Base-by-base conservation (phyloP, 1,140 invertebrate genomes). In the Belonocnema kinseyi region DNA sequence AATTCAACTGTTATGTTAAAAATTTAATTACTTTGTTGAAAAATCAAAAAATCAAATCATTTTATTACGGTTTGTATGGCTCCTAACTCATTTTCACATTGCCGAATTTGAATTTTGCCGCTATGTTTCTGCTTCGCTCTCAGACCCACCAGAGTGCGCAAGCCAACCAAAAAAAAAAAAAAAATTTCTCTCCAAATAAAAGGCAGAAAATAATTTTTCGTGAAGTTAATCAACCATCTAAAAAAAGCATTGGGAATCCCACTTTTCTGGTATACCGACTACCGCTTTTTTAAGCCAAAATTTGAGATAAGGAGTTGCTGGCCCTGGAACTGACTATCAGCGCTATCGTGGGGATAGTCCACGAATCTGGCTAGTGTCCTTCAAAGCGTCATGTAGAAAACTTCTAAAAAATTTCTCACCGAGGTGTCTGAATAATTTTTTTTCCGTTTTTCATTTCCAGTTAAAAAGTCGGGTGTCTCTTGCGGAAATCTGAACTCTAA, bases 291-390 rank as follows among this genome's bases (percentile, higher is more conserved):
- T 12, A 19, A 1, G 10, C 21, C 1, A 14, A 19, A 2, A 40
- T 66, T 66, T 66, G 19, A 66, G 58, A 66, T 66, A 66, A 66
- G 56, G 17, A 21, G 19, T 26, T 40, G 21, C 3, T 40, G 58
- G 21, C 21, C 21, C 58, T 66, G 21, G 21, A 66, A 66, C 21
- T 66, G 58, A 66, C 58, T 33, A 21, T 33, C 5, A 33, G 21
- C 21, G 58, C 16, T 66, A 33, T 13, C 33, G 21, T 16, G 21
- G 40, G 33, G 58, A 46, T 11, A 46, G 10, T 46, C 40, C 40
- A 46, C 40, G 40, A 46, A 46, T 11, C 40, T 46, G 40, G 40
- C 33, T 66, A 66, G 58, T 66, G 58, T 33, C 58, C 58, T 33
- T 66, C 58, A 16, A 66, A 66, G 26, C 33, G 7, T 14, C 16